Conservation (phyloP, 1,140 invertebrate species). For the Subanguina moxae region DNA sequence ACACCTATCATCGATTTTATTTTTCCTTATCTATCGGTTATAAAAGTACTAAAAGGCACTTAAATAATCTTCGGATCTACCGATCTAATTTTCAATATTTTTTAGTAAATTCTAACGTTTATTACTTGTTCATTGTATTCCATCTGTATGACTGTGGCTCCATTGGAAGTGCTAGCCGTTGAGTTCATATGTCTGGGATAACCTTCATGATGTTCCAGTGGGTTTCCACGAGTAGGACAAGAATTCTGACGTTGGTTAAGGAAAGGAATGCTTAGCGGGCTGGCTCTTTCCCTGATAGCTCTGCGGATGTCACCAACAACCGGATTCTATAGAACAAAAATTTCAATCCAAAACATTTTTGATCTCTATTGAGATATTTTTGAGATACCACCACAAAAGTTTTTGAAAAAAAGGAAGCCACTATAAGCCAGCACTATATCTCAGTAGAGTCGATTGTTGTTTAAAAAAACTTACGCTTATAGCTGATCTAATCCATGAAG, state of each 20-base stretch:
- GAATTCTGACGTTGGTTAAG: neutral
- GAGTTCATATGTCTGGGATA: too few relatives aligned
- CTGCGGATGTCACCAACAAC: neutral
- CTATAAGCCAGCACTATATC: too few relatives aligned
- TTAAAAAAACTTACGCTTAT: constrained; percentile 3
- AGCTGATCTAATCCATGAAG: neutral
- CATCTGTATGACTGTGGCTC: neutral
- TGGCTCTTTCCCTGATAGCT: neutral
- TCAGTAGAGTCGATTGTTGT: too few relatives aligned
- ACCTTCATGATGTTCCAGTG: too few relatives aligned
- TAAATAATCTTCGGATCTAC: too few relatives aligned
- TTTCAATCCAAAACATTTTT: neutral
- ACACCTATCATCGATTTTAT: too few relatives aligned
- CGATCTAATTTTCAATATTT: too few relatives aligned
- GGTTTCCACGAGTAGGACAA: neutral
- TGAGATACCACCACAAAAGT: neutral
- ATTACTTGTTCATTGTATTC: neutral
- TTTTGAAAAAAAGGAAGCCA: too few relatives aligned
- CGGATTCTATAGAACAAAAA: neutral
- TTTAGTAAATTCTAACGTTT: neutral
- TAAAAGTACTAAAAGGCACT: too few relatives aligned
- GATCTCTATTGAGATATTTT: neutral
- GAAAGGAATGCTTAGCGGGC: neutral
- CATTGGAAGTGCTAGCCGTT: neutral
- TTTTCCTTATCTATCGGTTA: too few relatives aligned